Percentiles rank a stretch among this genome's conserved stretches.
Evolutionary conservation across 2,113 vertebrate species (phyloP).

Genomic region (Pterocles gutturalis): DNA sequence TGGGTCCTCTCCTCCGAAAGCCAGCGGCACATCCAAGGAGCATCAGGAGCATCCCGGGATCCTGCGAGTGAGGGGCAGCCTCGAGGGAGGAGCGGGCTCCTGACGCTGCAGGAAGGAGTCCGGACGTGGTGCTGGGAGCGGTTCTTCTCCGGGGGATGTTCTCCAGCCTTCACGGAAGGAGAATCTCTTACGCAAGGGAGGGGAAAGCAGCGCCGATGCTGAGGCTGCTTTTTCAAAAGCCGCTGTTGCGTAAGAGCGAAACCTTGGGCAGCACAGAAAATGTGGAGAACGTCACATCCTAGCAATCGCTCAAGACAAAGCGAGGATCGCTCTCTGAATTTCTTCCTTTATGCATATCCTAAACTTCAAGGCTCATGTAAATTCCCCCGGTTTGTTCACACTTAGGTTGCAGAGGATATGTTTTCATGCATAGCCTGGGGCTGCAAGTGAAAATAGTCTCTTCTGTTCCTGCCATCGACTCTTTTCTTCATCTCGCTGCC

Average conservation of each 20-base stretch:
- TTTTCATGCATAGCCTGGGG: neutral
- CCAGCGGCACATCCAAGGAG: neutral
- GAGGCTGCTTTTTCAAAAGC: constrained; percentile 38
- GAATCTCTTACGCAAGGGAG: neutral
- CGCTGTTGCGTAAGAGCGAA: neutral
- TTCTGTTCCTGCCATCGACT: neutral
- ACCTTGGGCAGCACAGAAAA: constrained; percentile 25
- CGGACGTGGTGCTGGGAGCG: accelerated
- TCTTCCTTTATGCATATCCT: neutral
- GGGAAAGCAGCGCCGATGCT: neutral
- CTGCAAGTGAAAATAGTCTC: neutral
- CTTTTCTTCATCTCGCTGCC: neutral
- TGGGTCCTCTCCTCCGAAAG: neutral
- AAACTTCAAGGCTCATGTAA: constrained; percentile 20
- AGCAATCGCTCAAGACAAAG: accelerated
- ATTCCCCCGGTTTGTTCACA: neutral
- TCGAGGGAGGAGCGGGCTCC: no score
- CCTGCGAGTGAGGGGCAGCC: neutral
- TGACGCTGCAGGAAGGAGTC: neutral
- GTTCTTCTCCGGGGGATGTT: neutral
- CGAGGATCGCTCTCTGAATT: neutral
- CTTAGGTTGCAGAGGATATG: neutral
- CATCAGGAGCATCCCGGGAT: neutral
- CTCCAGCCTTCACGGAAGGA: neutral
- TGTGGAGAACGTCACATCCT: neutral